Conservation (phyloP, 2,888 invertebrate species). For the Rambutsinella grinnellia region DNA sequence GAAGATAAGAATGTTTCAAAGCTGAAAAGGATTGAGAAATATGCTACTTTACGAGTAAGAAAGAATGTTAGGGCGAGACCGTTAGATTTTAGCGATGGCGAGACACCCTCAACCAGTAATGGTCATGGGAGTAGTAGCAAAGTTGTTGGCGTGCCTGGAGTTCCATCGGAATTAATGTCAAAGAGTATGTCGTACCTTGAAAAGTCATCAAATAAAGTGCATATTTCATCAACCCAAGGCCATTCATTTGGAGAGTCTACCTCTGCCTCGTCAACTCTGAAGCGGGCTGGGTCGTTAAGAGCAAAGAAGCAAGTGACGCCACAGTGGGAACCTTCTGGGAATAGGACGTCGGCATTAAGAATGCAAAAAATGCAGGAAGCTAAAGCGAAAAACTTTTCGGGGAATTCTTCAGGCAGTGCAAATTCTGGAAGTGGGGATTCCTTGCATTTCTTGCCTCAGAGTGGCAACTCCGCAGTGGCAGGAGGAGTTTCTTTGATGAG, state of each 20-base stretch:
- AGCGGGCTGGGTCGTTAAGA: conserved; percentile 63
- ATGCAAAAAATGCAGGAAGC: conserved; percentile 65
- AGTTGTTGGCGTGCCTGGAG: conserved; percentile 41
- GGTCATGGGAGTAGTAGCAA: conserved; percentile 1
- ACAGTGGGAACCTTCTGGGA: conserved; percentile 61
- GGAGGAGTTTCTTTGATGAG: conserved; percentile 37
- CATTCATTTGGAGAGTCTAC: conserved; percentile 32
- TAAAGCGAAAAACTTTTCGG: conserved; percentile 55
- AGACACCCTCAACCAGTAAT: conserved; percentile 13
- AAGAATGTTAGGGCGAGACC: conserved; percentile 54
- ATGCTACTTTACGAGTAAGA: conserved; percentile 62
- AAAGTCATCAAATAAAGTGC: conserved; percentile 57
- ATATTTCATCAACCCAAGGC: conserved; percentile 51
- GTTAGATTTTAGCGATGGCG: conserved; percentile 45
- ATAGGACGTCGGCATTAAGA: conserved; percentile 63
- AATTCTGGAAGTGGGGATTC: conserved; percentile 65
- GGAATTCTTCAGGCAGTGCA: conserved; percentile 49
- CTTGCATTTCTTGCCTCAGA: conserved; percentile 56
- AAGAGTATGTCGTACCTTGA: conserved; percentile 66
- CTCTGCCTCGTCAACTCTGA: conserved; percentile 50
- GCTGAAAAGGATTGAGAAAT: conserved; percentile 64
- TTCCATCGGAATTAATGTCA: conserved; percentile 60
- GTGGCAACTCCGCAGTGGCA: conserved; percentile 31
- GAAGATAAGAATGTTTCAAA: conserved; percentile 59
- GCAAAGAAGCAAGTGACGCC: conserved; percentile 47